Evolutionary conservation across 2,888 invertebrate species (phyloP).

Genomic region (Oxystoma pomonae): DNA sequence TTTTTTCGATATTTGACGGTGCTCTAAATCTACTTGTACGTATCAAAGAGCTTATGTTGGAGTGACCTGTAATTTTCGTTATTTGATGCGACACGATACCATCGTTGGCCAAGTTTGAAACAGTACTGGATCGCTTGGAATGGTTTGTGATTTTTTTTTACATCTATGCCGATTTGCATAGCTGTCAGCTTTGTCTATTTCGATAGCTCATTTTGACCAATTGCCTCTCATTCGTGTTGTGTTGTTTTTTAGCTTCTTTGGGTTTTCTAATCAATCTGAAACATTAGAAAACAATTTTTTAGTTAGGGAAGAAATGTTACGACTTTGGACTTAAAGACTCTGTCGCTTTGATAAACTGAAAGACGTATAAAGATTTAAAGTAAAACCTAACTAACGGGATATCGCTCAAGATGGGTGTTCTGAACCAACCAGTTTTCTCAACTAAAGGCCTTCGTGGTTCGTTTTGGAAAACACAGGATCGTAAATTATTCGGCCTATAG

Average conservation of each 20-base stretch:
- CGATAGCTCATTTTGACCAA: not conserved
- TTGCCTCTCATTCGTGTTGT: too few species aligned
- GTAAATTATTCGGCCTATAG: conserved; percentile 1
- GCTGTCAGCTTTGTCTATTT: not conserved
- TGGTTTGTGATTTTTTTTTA: not conserved
- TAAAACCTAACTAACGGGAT: not conserved
- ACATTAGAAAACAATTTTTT: not conserved
- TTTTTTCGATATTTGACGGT: not conserved
- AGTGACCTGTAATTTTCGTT: not conserved
- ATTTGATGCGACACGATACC: not conserved
- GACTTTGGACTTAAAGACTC: not conserved
- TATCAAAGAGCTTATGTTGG: not conserved
- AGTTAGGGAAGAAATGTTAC: not conserved
- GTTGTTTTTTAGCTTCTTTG: not conserved
- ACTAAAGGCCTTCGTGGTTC: not conserved
- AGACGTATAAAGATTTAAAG: not conserved
- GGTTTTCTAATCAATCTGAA: not conserved
- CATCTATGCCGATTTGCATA: not conserved
- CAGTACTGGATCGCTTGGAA: not conserved
- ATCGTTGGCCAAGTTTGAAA: not conserved
- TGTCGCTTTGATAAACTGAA: not conserved
- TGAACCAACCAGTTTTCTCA: not conserved
- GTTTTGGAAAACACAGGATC: not conserved
- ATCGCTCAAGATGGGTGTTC: not conserved
- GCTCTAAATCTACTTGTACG: not conserved